These are phyloP conservation scores for Rhopilema esculentum DNA, from an alignment of 30 jellyfish, hydroid and myxozoan species.

Conservation along the genomic window DNA sequence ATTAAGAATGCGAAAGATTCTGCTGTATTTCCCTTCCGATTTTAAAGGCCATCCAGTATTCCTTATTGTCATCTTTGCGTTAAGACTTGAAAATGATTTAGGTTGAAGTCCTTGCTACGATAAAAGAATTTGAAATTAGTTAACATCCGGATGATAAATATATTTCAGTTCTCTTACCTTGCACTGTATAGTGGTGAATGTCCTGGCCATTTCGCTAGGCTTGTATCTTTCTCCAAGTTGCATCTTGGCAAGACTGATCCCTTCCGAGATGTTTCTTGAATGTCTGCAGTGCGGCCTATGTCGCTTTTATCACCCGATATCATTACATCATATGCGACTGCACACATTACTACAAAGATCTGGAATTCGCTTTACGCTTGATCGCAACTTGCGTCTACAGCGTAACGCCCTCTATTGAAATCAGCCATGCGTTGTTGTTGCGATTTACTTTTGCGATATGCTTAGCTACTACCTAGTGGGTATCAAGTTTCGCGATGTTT, in stretches of 20 bases:
- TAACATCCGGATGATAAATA: no score
- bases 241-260: background rate
- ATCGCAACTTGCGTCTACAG: background rate
- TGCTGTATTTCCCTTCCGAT: no score
- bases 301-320: background rate
- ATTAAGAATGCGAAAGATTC: no score
- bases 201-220: background rate
- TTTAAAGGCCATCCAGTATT: no score
- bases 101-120: no score
- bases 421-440: conserved; percentile 18
- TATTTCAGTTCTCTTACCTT: no score
- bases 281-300: background rate
- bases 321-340: conserved; percentile 59
- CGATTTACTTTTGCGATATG: background rate
- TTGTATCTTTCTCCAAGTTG: background rate
- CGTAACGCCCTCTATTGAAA: background rate
- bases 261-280: background rate
- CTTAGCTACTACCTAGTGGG: background rate
- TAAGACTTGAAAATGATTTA: no score
- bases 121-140: no score
- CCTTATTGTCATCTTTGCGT: no score
- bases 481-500: background rate
- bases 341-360: conserved; percentile 68
- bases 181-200: no score
- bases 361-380: conserved; percentile 68